These are phyloP conservation scores for Chlorodrepanis virens DNA, from an alignment of 2,113 vertebrate species.

Conservation along the genomic window DNA sequence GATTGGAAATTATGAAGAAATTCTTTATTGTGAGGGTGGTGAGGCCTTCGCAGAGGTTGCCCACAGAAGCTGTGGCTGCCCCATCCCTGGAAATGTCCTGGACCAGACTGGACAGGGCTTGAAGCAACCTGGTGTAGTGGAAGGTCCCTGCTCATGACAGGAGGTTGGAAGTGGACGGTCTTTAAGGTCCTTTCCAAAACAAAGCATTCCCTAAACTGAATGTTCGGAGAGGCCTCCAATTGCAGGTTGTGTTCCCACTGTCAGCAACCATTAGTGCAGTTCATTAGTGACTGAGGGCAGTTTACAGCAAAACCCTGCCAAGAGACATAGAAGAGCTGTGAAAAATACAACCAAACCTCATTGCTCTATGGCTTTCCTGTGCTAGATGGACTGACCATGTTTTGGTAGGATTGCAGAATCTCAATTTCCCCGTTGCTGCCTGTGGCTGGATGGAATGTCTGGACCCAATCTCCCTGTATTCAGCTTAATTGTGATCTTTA, in stretches of 20 bases:
- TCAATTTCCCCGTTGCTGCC: neutral
- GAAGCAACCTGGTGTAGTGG: neutral
- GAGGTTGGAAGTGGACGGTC: neutral
- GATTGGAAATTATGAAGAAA: neutral
- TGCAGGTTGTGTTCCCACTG: neutral
- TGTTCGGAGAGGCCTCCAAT: neutral
- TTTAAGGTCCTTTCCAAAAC: neutral
- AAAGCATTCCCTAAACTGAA: neutral
- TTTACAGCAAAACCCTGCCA: neutral
- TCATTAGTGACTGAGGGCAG: neutral
- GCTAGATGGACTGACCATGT: neutral
- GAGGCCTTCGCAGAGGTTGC: neutral
- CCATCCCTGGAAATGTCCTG: neutral
- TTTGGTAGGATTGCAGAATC: fast-evolving
- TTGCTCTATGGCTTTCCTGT: neutral
- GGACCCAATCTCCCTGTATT: neutral
- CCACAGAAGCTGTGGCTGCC: neutral
- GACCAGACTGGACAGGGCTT: neutral
- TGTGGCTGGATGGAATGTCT: neutral
- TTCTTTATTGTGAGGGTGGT: fast-evolving
- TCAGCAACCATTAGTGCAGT: neutral
- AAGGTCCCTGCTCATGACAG: neutral
- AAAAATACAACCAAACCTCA: neutral
- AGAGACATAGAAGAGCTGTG: neutral
- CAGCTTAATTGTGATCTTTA: neutral